These are phyloP conservation scores for Toxostoma redivivum DNA, from an alignment of 2,113 vertebrate genomes.

Conservation along the genomic window DNA sequence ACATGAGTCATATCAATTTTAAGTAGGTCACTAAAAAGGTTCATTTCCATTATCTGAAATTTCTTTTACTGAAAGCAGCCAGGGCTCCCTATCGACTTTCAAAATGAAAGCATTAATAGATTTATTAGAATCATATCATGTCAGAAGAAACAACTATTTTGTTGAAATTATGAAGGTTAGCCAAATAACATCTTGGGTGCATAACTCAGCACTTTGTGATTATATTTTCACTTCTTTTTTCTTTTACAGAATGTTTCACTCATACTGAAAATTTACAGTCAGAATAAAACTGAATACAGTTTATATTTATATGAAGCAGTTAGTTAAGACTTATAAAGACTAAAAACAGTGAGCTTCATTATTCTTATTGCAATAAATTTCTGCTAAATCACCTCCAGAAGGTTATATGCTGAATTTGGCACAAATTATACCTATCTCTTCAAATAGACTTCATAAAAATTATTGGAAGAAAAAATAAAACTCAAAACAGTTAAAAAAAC, in stretches of 20 bases:
- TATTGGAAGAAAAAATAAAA: background rate
- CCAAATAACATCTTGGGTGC: background rate
- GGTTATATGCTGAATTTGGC: background rate
- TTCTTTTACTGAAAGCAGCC: background rate
- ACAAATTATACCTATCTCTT: background rate
- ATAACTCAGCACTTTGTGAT: background rate
- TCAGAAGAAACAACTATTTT: background rate
- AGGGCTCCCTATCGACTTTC: background rate
- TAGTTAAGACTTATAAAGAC: background rate
- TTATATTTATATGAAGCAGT: background rate
- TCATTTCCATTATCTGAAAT: background rate
- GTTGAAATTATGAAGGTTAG: background rate
- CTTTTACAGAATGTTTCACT: background rate
- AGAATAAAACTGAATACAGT: background rate
- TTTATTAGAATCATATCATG: background rate
- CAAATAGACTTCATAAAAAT: background rate
- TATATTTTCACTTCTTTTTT: background rate
- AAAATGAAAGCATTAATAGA: background rate
- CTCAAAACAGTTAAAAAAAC: accelerated
- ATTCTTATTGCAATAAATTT: background rate
- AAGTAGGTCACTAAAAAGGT: background rate
- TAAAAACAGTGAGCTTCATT: background rate
- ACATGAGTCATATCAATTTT: background rate
- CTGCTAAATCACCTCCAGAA: background rate
- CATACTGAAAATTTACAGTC: background rate